Conservation (phyloP, 37 sponge, comb jelly and placozoan species). For the Theonella swinhoei region DNA sequence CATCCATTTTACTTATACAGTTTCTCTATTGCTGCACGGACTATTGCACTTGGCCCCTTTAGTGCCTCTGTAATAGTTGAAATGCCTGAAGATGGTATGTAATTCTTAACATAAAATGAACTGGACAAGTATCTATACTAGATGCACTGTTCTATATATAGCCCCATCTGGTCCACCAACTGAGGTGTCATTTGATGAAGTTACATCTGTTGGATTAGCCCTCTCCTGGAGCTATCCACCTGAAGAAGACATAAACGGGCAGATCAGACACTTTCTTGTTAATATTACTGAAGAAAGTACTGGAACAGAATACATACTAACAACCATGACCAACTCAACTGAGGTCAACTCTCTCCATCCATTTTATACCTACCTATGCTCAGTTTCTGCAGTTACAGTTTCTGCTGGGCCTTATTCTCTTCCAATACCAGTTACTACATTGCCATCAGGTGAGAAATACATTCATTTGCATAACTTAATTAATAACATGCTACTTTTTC, state of each 20-base stretch:
- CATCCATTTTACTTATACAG: constrained; percentile 31
- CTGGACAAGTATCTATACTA: background rate
- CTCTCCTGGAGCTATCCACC: constrained; percentile 26
- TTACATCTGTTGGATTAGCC: constrained; percentile 6
- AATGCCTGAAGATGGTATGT: constrained; percentile 53
- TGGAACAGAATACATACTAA: background rate
- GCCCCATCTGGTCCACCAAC: constrained; percentile 24
- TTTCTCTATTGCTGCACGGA: background rate
- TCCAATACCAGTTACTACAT: background rate
- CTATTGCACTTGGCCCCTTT: constrained; percentile 10
- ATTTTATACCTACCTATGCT: constrained; percentile 9
- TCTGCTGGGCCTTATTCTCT: constrained; percentile 23
- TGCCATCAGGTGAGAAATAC: constrained; percentile 12
- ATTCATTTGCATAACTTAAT: background rate
- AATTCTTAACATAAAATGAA: background rate
- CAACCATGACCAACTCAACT: background rate
- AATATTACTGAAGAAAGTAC: constrained; percentile 30
- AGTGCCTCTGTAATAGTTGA: background rate
- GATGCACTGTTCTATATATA: background rate
- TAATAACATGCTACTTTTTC: background rate
- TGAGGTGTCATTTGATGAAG: background rate
- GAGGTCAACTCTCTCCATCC: constrained; percentile 9
- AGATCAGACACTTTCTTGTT: constrained; percentile 18
- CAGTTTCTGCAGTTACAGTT: constrained; percentile 46
- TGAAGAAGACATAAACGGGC: constrained; percentile 21